A percentile compares a stretch with the other conserved stretches of the same genome.
phyloP scores from a whole-genome alignment of 1,140 invertebrate genomes.

The Danaus melanippus region DNA sequence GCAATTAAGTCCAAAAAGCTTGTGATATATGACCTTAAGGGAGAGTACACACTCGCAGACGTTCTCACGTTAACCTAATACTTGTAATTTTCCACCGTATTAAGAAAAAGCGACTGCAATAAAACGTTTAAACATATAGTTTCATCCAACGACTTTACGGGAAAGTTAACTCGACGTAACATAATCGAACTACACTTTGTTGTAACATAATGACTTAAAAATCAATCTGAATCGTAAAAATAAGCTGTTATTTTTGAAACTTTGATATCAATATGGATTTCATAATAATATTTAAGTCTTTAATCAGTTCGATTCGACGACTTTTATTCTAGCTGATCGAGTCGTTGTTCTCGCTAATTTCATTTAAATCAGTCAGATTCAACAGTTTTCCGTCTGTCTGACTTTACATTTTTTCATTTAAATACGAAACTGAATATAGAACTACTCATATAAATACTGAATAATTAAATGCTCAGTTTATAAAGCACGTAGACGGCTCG shows the following conservation, averaged over 20 bases:
- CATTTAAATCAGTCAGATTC: neutral
- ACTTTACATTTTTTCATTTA: too few species aligned
- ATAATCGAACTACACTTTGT: neutral
- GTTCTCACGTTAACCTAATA: neutral
- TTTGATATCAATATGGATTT: slow-evolving; percentile 18
- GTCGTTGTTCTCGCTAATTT: slow-evolving; percentile 23
- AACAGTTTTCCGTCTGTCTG: neutral
- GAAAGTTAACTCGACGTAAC: neutral
- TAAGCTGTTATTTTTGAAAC: neutral
- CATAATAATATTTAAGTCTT: slow-evolving; percentile 20
- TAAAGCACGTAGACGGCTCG: slow-evolving; percentile 8
- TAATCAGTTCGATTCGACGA: slow-evolving; percentile 19
- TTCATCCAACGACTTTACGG: neutral
- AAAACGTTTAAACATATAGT: neutral
- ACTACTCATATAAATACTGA: too few species aligned
- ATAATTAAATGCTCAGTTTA: slow-evolving; percentile 1
- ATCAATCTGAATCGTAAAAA: slow-evolving; percentile 1
- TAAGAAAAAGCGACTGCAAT: neutral
- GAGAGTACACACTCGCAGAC: slow-evolving; percentile 10
- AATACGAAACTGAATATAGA: too few species aligned
- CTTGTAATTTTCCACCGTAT: neutral
- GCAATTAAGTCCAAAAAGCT: slow-evolving; percentile 16
- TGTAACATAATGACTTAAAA: slow-evolving; percentile 8
- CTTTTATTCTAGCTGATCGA: slow-evolving; percentile 22
- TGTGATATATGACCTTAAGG: slow-evolving; percentile 12